Evolutionary conservation across 30 jellyfish, hydroid and myxozoan genomes (phyloP).

Genomic region (Aurelia coerulea): DNA sequence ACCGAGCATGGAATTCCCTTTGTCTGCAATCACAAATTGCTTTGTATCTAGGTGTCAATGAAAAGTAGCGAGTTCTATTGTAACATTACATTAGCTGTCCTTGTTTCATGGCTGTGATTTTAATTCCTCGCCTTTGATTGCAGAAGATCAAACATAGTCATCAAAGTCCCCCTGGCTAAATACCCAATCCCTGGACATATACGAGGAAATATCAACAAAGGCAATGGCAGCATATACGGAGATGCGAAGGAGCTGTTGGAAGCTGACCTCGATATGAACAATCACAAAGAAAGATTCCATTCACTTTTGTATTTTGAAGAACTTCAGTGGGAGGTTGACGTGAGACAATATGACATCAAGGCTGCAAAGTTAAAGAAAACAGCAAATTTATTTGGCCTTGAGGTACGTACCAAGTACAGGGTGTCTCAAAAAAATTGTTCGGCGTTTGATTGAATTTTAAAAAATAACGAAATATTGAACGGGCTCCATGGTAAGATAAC

Average conservation of each 20-base stretch:
- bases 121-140: too few relatives aligned
- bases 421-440: too few relatives aligned
- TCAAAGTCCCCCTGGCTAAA: conserved; percentile 1
- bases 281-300: conserved; percentile 13
- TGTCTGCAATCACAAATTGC: too few relatives aligned
- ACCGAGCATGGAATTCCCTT: too few relatives aligned
- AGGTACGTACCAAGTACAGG: conserved; percentile 10
- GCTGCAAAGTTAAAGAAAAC: conserved; percentile 4
- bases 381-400: conserved; percentile 1
- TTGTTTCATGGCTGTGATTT: too few relatives aligned
- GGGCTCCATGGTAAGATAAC: too few relatives aligned
- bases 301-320: conserved; percentile 52
- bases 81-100: too few relatives aligned
- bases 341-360: conserved; percentile 21
- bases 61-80: too few relatives aligned
- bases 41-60: too few relatives aligned
- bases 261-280: not conserved
- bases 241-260: not conserved
- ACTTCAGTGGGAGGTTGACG: conserved; percentile 61
- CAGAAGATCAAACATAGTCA: not conserved
- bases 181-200: not conserved
- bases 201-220: conserved; percentile 19
- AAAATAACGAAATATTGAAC: too few relatives aligned
- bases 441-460: too few relatives aligned
- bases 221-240: conserved; percentile 31